Percentiles rank a stretch among this genome's conserved stretches.
phyloP scores from a whole-genome alignment of 2,888 invertebrate species.

The Camponotus fellah region DNA sequence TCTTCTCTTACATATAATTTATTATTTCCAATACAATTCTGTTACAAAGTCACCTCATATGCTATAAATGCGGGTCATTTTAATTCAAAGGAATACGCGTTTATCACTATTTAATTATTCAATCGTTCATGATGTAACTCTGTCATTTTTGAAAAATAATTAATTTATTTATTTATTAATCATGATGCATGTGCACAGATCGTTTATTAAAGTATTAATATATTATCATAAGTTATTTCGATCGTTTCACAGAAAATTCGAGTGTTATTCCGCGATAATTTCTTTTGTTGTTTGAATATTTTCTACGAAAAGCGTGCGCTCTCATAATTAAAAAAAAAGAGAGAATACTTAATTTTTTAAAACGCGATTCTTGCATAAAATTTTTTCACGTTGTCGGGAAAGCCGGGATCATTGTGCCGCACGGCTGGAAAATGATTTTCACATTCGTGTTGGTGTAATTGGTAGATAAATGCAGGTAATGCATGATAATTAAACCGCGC shows the following conservation, averaged over 20 bases:
- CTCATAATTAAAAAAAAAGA: constrained; percentile 3
- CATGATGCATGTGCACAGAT: background rate
- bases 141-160: background rate
- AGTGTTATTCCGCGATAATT: constrained; percentile 17
- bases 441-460: constrained; percentile 33
- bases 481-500: constrained; percentile 61
- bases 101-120: background rate
- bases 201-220: constrained; percentile 3
- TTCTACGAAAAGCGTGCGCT: constrained; percentile 2
- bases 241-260: constrained; percentile 43
- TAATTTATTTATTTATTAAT: constrained; percentile 21
- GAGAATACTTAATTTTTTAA: background rate
- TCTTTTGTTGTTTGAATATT: constrained; percentile 24
- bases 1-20: background rate
- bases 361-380: background rate
- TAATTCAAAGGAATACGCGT: background rate
- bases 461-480: constrained; percentile 46
- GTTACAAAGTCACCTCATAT: background rate
- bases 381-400: constrained; percentile 9
- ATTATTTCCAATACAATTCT: background rate
- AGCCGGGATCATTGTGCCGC: background rate
- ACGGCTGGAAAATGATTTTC: constrained; percentile 25
- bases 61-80: background rate
- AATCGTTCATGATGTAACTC: background rate
- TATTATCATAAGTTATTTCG: background rate